Evolutionary conservation across 2,888 invertebrate genomes (phyloP), one percentile per base, ranked within the genome.

Genomic region (Andrena chrysosceles): DNA sequence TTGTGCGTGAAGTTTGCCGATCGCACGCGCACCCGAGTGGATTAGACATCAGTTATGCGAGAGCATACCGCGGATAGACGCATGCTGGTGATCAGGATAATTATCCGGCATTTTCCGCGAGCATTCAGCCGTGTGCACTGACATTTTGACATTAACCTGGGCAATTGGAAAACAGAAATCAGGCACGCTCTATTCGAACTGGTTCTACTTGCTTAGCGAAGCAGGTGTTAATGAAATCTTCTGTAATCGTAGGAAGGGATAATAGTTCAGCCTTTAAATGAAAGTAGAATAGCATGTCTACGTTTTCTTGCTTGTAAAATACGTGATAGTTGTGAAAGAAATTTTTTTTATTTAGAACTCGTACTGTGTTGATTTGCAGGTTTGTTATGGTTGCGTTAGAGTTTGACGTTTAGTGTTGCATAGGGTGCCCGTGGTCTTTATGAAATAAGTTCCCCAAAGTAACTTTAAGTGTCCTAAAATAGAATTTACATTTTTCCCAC

Each of bases 101-200:
- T 91, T 89, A 88, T 85, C 87, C 77, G 80, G 69, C 79, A 87
- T 85, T 89, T 91, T 84, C 85, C 80, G 74, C 84, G 86, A 59
- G 63, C 87, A 80, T 68, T 86, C 89, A 87, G 89, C 89, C 87
- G 89, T 88, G 87, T 83, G 86, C 89, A 84, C 85, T 91, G 91
- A 90, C 90, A 91, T 89, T 91, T 90, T 91, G 91, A 92, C 92
- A 90, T 87, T 85, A 83, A 70, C 76, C 67, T 74, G 80, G 76
- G 23, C 73, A 78, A 73, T 71, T 82, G 83, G 63, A 81, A 84
- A 82, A 82, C 77, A 79, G 59, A 81, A 81, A 79, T 69, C 72
- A 4, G 73, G 49, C 60, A 72, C 78, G 77, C 70, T 69, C 69
- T 52, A 48, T 48, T 76, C 52, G 6, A 10, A 8, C 6, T 60